A percentile compares a stretch with the other conserved stretches of the same genome.
Conservation (phyloP, 2,888 invertebrate genomes). For the Oscheius onirici region DNA sequence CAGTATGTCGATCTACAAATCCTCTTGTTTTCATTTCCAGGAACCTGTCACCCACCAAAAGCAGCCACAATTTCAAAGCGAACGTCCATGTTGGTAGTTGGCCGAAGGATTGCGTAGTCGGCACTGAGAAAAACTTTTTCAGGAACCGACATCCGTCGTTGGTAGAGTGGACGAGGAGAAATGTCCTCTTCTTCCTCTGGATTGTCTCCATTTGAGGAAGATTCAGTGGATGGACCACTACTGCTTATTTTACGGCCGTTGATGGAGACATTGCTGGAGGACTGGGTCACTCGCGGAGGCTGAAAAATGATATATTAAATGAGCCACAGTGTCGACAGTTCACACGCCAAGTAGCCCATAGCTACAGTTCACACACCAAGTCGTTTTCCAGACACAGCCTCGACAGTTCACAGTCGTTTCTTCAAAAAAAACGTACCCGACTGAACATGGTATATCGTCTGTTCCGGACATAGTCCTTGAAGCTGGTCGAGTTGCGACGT, state of each 20-base stretch:
- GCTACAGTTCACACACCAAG: no score
- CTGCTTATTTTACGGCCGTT: conserved; percentile 12
- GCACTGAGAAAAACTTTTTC: conserved; percentile 63
- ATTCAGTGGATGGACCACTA: background rate
- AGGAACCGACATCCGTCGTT: conserved; percentile 61
- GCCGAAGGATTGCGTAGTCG: conserved; percentile 68
- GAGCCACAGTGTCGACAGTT: no score
- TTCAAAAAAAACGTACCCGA: conserved; percentile 28
- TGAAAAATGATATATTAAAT: background rate
- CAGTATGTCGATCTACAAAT: conserved; percentile 54
- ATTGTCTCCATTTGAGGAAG: conserved; percentile 19
- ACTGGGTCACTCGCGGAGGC: conserved; percentile 6
- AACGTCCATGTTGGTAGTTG: conserved; percentile 45
- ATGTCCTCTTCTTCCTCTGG: conserved; percentile 49
- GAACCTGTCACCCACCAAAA: conserved; percentile 45
- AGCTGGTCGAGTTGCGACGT: conserved; percentile 47
- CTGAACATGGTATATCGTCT: conserved; percentile 39
- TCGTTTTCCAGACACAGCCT: no score
- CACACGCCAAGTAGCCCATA: no score
- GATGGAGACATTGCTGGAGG: conserved; percentile 1
- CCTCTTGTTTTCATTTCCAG: background rate
- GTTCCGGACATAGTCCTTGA: conserved; percentile 42
- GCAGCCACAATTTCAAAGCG: conserved; percentile 59
- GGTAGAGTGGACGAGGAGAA: conserved; percentile 41
- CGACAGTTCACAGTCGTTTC: no score